Base-by-base conservation (phyloP, 2,113 vertebrate genomes). In the Sapayoa aenigma region DNA sequence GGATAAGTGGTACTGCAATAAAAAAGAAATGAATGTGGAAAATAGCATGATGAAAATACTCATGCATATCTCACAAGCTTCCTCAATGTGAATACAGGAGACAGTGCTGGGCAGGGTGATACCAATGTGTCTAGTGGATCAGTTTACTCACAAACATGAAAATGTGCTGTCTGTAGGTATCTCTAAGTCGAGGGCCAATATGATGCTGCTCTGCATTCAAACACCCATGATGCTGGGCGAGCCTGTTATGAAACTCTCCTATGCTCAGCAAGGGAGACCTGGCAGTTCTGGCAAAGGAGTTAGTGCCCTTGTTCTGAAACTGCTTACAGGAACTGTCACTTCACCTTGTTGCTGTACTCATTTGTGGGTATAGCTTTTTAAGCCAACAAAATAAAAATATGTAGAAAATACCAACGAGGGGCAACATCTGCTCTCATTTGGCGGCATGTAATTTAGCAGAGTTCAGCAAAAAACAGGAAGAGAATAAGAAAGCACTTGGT, bases 341-440 rank as follows among this genome's bases (percentile, higher is more conserved):
- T 81, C 71, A 79, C 76, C 28, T 82, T 11, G 14, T 11, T 46
- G 41, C 46, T 56, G 30, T 20, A 71, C 33, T 71, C 42, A 68
- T 86, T 90, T 90, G 47, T 4, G 3, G 44, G 25, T 68, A 58
- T 14, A 76, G 28, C 23, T 80, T 91, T 66, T 56, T 81, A 62
- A 83, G 81, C 71, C 67, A 91, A 94, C 73, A 62, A 87, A 91
- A 91, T 69, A 78, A 87, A 93, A 79, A 33, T 46, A 73, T 7
- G 39, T 72, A 66, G 81, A 89, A 91, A 91, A 93, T 59, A 88
- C n/a, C 58, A 90, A 39, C 1, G 1, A 79, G 55, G 30, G 59
- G 42, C 31, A 91, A 91, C 55, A 89, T 62, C 87, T 91, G 59
- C 39, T 94, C 59, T 71, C 50, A 71, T 71, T 93, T 93, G 78